Percentiles rank a stretch among this genome's conserved stretches.
phyloP scores from a whole-genome alignment of 2,797 vertebrate genomes.

The Microctenopoma lineatum region DNA sequence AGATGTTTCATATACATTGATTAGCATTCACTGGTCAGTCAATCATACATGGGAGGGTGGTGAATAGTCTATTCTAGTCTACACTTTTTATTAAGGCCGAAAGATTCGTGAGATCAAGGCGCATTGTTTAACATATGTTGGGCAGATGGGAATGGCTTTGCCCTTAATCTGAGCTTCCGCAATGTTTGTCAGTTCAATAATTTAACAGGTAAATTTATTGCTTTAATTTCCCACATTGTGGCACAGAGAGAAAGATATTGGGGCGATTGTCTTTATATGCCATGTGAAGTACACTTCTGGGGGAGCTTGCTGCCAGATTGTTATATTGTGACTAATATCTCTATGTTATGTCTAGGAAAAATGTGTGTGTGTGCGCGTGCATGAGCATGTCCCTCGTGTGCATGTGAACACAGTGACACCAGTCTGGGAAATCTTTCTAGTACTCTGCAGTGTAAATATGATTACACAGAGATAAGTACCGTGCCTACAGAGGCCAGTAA shows the following conservation, averaged over 20 bases:
- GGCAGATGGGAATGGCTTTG: slow-evolving; percentile 29
- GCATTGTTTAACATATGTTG: slow-evolving; percentile 29
- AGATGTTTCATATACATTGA: slow-evolving; percentile 43
- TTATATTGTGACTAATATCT: slow-evolving; percentile 84
- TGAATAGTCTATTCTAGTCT: slow-evolving; percentile 39
- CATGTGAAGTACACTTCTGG: slow-evolving; percentile 74
- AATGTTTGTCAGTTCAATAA: slow-evolving; percentile 81
- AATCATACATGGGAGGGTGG: slow-evolving; percentile 7
- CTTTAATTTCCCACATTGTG: slow-evolving; percentile 77
- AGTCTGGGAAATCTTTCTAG: slow-evolving; percentile 66
- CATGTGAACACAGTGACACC: slow-evolving; percentile 47
- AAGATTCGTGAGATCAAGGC: slow-evolving; percentile 50
- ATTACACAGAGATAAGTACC: slow-evolving; percentile 75
- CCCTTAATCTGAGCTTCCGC: slow-evolving; percentile 66
- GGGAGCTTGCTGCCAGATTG: slow-evolving; percentile 70
- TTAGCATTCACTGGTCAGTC: slow-evolving; percentile 47
- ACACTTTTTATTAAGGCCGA: slow-evolving; percentile 22
- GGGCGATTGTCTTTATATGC: slow-evolving; percentile 78
- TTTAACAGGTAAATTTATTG: slow-evolving; percentile 82
- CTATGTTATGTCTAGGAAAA: slow-evolving; percentile 78
- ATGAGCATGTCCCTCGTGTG: slow-evolving; percentile 48
- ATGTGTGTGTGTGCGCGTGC: slow-evolving; percentile 43
- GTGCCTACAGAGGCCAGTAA: slow-evolving; percentile 61
- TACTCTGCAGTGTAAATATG: slow-evolving; percentile 65
- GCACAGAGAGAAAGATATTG: slow-evolving; percentile 69